Percentiles rank a stretch among this genome's conserved stretches.
These are phyloP conservation scores for Daboia siamensis DNA, from an alignment of 2,113 vertebrate genomes.

Conservation along the genomic window DNA sequence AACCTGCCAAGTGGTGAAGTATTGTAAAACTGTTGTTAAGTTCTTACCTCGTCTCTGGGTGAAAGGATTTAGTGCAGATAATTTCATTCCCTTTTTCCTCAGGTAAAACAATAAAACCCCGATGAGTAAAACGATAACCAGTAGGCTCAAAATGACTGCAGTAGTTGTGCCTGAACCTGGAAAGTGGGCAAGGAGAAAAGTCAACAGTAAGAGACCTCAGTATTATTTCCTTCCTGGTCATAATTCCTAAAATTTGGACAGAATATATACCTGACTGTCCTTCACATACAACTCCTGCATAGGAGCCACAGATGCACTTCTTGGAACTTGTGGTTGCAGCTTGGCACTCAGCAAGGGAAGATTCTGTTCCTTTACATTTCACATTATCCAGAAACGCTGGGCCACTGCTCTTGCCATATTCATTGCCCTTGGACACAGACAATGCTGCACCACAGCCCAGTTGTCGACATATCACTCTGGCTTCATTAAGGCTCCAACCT, in stretches of 20 bases:
- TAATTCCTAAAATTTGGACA: neutral
- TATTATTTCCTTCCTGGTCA: neutral
- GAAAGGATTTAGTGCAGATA: neutral
- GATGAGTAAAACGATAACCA: neutral
- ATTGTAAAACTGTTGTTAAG: neutral
- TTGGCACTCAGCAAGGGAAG: neutral
- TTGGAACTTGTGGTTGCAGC: neutral
- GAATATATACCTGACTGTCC: neutral
- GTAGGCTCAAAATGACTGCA: conserved; percentile 6
- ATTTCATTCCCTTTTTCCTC: neutral
- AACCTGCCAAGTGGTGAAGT: neutral
- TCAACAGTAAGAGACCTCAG: neutral
- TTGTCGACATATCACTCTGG: conserved; percentile 4
- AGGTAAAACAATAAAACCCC: neutral
- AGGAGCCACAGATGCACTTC: conserved; percentile 10
- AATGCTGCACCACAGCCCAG: conserved; percentile 12
- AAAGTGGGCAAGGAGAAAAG: neutral
- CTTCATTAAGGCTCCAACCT: conserved; percentile 6
- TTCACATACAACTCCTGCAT: conserved; percentile 11
- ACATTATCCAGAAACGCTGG: neutral
- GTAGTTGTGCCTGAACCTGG: neutral
- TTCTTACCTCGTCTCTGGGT: neutral
- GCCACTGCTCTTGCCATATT: neutral
- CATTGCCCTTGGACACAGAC: neutral
- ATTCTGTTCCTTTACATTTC: conserved; percentile 9